Conservation (phyloP, 37 sponge, comb jelly and placozoan species). For the Aplysina aerophoba region DNA sequence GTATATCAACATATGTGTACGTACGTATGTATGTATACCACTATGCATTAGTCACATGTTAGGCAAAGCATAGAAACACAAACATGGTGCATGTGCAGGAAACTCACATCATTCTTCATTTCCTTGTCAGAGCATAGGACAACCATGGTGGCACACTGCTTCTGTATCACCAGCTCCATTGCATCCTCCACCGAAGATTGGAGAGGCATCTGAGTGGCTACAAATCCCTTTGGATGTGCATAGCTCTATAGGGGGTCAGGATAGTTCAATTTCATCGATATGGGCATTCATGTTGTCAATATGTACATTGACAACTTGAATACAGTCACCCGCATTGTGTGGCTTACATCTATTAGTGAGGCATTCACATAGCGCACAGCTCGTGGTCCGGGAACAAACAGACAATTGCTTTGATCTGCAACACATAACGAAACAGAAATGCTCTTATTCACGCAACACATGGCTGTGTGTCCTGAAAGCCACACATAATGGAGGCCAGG, state of each 20-base stretch:
- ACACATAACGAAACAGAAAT: too few relatives aligned
- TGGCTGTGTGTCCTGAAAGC: too few relatives aligned
- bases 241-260: not conserved
- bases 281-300: not conserved
- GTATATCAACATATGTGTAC: too few relatives aligned
- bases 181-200: not conserved
- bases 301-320: too few relatives aligned
- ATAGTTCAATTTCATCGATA: not conserved
- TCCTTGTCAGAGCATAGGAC: not conserved
- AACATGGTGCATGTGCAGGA: too few relatives aligned
- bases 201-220: slow-evolving; percentile 13
- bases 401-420: slow-evolving; percentile 22
- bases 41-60: too few relatives aligned
- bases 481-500: too few relatives aligned
- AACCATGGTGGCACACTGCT: not conserved
- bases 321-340: too few relatives aligned
- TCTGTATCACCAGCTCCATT: not conserved
- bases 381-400: not conserved
- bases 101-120: not conserved
- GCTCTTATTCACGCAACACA: too few relatives aligned
- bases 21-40: too few relatives aligned
- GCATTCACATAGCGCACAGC: slow-evolving; percentile 12
- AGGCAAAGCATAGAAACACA: too few relatives aligned
- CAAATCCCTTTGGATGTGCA: not conserved
- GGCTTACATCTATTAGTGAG: slow-evolving; percentile 22